Evolutionary conservation across 2,113 vertebrate species (phyloP), one percentile per base, ranked within the genome.

Genomic region (Trinectes maculatus): DNA sequence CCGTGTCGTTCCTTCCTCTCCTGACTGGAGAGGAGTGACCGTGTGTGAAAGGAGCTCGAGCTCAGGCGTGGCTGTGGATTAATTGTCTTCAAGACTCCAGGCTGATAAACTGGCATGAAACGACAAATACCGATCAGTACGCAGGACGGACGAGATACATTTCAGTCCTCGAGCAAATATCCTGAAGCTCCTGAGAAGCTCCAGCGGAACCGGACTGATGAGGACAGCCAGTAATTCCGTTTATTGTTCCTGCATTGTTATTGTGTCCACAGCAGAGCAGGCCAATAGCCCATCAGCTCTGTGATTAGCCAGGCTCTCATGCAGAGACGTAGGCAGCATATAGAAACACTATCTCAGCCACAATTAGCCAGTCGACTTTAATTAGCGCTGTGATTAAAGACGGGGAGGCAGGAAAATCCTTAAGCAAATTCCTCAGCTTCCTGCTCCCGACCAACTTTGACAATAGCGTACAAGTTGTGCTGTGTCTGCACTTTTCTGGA

Each of bases 311-410:
- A 40, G 58, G 67, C 46, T 46, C 63, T 46, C 83, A 63, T 71
- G 66, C 39, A 65, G 47, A 63, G 51, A 76, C 56, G 77, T 56
- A 54, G 61, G 73, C 52, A 72, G 60, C 70, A 33, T 53, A 71
- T 52, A 85, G 74, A 87, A 84, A 85, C 80, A 87, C 85, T 70
- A 71, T 86, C 89, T 72, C 86, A 80, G 81, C 82, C 82, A 79
- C 87, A 90, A 89, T 89, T 89, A 90, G 85, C 80, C 73, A 80
- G 83, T 79, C 87, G 80, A 89, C 83, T 89, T 91, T 89, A 88
- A 92, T 91, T 87, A 89, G 89, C 65, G 43, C 58, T 44, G 62
- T 84, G 84, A 90, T 87, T 87, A 82, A 85, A 89, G 84, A 86
- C 61, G 54, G 49, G 75, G 43, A 74, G 79, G 82, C 80, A 79